Evolutionary conservation across 2,797 vertebrate species (phyloP), one percentile per base, ranked within the genome.

Genomic region (Alca torda): DNA sequence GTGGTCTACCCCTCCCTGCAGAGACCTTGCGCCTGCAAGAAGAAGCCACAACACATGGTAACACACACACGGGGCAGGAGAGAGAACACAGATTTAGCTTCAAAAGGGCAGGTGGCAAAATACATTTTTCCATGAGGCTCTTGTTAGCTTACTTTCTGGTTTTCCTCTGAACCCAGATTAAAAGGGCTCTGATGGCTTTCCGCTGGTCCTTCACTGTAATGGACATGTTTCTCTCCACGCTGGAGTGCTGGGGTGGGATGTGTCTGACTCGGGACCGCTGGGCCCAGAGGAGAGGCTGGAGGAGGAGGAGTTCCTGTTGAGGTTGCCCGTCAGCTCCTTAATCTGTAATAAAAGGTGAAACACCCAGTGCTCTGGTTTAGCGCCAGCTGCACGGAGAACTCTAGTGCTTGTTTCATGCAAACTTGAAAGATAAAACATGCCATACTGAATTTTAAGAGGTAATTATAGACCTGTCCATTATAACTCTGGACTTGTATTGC

Each of bases 301-400:
- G 43, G 98, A 98, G 30, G 98, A 98, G 56, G 99, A 99, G 96
- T 99, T 99, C 96, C 99, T 99, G 97, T 98, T 98, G 97, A 99
- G 99, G 97, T 99, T 99, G 78, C 99, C 99, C 1, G 99, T 99
- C 90, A 99, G 98, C 96, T 99, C 99, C 96, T 99, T 99, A 96
- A 99, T 99, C 99, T 99, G 72, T 48, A 89, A 94, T 31, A 80
- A 80, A 95, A 91, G 65, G 59, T 4, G 11, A 90, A 97, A 92
- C 4, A 53, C 8, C 12, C 16, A 70, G 68, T 33, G 67, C 56
- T 94, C 60, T 39, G 43, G 43, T 84, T 96, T 87, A 95, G 87
- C 56, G 57, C 39, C 14, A 3, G 67, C 67, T 69, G 46, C 81
- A 65, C 3, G 0, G 17, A 87, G 41, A 85, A 74, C 16, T 33